Percentiles rank a stretch among this genome's conserved stretches.
Conservation (phyloP, 2,797 vertebrate species). For the Sylvia borin region DNA sequence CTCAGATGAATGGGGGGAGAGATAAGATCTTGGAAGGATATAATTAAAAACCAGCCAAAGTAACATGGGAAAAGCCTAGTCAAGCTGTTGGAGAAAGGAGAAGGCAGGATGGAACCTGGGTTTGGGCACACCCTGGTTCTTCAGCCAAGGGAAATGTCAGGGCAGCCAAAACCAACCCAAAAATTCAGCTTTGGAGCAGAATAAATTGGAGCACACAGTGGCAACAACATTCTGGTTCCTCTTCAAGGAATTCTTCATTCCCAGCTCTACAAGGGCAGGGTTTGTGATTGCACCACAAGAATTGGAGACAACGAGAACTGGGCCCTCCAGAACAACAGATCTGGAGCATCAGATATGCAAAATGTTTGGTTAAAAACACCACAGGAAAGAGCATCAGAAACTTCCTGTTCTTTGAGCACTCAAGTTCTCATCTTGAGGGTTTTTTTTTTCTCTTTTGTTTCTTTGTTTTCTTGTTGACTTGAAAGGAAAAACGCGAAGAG, state of each 20-base stretch:
- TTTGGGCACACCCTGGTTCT: rapidly evolving
- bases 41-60: not conserved
- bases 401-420: not conserved
- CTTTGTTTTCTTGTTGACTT: not conserved
- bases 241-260: not conserved
- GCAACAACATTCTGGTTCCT: not conserved
- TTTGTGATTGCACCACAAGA: rapidly evolving
- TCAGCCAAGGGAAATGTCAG: not conserved
- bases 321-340: not conserved
- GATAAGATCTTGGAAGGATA: not conserved
- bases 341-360: not conserved
- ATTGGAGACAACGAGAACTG: not conserved
- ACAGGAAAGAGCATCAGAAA: not conserved
- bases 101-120: not conserved
- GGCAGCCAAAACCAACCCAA: not conserved
- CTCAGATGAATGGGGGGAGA: not conserved
- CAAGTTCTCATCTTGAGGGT: not conserved
- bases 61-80: not conserved
- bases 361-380: not conserved
- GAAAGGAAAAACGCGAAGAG: not conserved
- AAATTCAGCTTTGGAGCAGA: not conserved
- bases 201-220: not conserved
- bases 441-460: too few relatives aligned
- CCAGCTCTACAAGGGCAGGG: not conserved
- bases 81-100: not conserved